These are phyloP conservation scores for Micropoecilia bifurca DNA, from an alignment of 2,797 vertebrate species.

Conservation along the genomic window DNA sequence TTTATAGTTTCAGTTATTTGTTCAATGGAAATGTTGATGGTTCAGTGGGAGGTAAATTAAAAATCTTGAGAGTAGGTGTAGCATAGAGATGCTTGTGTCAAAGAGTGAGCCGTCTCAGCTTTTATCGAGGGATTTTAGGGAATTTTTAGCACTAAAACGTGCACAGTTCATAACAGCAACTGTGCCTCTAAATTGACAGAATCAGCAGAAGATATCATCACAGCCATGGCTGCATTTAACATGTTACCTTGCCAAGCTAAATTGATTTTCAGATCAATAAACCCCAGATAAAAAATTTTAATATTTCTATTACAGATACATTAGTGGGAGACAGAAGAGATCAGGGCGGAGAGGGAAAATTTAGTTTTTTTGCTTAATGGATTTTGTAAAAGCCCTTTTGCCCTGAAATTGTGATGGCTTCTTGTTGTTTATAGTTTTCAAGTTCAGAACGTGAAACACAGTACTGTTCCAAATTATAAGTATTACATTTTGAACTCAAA, in stretches of 20 bases:
- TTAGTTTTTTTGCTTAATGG: slow-evolving; percentile 58
- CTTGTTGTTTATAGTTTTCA: slow-evolving; percentile 44
- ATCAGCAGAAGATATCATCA: slow-evolving; percentile 9
- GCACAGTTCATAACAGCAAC: slow-evolving; percentile 18
- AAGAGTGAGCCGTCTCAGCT: neutral
- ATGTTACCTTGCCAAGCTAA: slow-evolving; percentile 27
- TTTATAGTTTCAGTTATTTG: neutral
- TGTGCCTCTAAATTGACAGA: slow-evolving; percentile 5
- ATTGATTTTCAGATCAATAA: slow-evolving; percentile 41
- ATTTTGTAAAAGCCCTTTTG: slow-evolving; percentile 64
- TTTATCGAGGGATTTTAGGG: neutral
- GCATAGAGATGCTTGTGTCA: neutral
- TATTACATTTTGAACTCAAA: slow-evolving; percentile 59
- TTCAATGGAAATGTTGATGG: neutral
- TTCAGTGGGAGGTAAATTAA: neutral
- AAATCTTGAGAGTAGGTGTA: neutral
- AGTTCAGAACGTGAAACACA: slow-evolving; percentile 51
- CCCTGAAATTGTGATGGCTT: slow-evolving; percentile 47
- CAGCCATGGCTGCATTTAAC: slow-evolving; percentile 38
- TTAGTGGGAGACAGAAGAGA: slow-evolving; percentile 42
- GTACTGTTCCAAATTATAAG: slow-evolving; percentile 38
- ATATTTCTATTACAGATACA: slow-evolving; percentile 58
- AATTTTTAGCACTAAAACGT: neutral
- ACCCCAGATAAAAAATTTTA: slow-evolving; percentile 41
- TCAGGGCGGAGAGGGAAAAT: slow-evolving; percentile 30